These are phyloP conservation scores for Ophioninae sp. DNA, from an alignment of 2,888 invertebrate genomes.

Conservation along the genomic window DNA sequence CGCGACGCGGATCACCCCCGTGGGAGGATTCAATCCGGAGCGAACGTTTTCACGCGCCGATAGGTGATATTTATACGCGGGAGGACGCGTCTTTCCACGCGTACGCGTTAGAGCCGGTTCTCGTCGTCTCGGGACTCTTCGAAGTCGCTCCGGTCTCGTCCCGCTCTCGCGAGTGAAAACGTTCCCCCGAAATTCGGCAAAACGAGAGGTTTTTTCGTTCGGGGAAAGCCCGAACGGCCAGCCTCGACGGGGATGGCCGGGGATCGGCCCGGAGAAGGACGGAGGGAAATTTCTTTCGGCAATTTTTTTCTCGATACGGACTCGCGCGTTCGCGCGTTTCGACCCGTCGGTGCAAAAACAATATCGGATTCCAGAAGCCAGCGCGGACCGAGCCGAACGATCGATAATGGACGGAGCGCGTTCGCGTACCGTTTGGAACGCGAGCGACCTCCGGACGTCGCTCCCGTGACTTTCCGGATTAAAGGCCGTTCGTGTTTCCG, in stretches of 20 bases:
- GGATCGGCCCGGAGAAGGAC: no score
- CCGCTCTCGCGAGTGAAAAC: slow-evolving; percentile 68
- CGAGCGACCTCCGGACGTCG: background rate
- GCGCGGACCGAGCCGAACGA: background rate
- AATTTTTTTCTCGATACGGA: slow-evolving; percentile 68
- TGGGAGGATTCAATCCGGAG: slow-evolving; percentile 49
- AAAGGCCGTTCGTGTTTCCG: background rate
- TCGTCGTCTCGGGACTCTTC: slow-evolving; percentile 26
- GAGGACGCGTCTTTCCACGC: background rate
- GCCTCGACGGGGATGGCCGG: background rate
- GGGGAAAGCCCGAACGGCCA: slow-evolving; percentile 51
- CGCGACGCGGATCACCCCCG: slow-evolving; percentile 21
- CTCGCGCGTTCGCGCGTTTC: slow-evolving; percentile 64
- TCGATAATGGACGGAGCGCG: slow-evolving; percentile 12
- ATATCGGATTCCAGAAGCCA: slow-evolving; percentile 39
- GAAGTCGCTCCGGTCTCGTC: slow-evolving; percentile 41
- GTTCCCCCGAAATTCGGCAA: slow-evolving; percentile 56
- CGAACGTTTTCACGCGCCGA: slow-evolving; percentile 45
- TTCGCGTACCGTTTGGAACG: background rate
- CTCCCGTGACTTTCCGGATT: background rate
- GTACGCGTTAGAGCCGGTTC: background rate
- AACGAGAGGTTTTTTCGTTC: slow-evolving; percentile 62
- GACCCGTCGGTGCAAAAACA: slow-evolving; percentile 34
- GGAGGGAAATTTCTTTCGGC: slow-evolving; percentile 62
- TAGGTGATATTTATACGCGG: slow-evolving; percentile 49